Evolutionary conservation across 2,797 vertebrate species (phyloP).

Genomic region (Fratercula arctica): DNA sequence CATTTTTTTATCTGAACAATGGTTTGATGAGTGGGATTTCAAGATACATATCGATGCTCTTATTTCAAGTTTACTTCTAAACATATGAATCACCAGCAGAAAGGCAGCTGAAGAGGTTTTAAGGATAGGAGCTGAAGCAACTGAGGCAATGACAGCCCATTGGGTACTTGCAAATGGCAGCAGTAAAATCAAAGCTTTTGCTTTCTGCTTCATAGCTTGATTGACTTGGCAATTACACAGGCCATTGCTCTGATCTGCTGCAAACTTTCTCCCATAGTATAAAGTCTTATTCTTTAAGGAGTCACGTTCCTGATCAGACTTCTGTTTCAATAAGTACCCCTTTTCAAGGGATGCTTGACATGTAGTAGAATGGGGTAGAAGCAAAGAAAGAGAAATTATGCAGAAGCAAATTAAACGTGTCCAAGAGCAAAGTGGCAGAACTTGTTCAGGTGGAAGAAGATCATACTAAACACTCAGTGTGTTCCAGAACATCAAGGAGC

Average conservation of each 20-base stretch:
- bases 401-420: not conserved
- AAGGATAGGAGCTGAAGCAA: not conserved
- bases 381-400: not conserved
- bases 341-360: not conserved
- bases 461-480: not conserved
- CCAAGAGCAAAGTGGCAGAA: not conserved
- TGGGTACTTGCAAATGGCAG: not conserved
- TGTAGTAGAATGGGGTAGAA: not conserved
- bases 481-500: not conserved
- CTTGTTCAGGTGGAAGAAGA: not conserved
- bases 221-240: slow-evolving; percentile 54
- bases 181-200: slow-evolving; percentile 31
- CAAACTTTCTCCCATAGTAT: not conserved
- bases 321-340: not conserved
- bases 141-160: not conserved
- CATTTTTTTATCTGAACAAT: not conserved
- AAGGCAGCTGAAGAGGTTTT: slow-evolving; percentile 13
- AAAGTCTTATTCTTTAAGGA: slow-evolving; percentile 33
- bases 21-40: not conserved
- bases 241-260: not conserved
- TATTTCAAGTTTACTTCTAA: not conserved
- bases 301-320: slow-evolving; percentile 6
- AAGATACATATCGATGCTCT: slow-evolving; percentile 31
- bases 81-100: not conserved
- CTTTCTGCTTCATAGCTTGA: slow-evolving; percentile 21